Base-by-base conservation (phyloP, 2,113 vertebrate species). In the Neolamprologus cancellatus region DNA sequence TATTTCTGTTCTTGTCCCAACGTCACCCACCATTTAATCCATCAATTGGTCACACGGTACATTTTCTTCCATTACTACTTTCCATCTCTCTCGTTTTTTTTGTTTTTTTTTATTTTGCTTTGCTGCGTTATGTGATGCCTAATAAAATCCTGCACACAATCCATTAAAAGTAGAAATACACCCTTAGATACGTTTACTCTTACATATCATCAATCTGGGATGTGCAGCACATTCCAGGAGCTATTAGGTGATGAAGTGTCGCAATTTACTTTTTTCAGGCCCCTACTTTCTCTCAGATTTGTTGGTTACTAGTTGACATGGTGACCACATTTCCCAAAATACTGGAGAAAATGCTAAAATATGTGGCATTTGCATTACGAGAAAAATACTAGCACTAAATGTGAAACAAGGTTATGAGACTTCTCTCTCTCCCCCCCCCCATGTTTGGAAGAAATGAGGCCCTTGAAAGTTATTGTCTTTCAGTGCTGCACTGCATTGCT, bases 171-270 rank as follows among this genome's bases (percentile, higher is more conserved):
- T 34, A 84, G 13, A 64, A 85, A 87, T 76, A 28, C 78, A 71
- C 48, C 23, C 32, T 57, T 13, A 32, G 54, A 87, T 78, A 50
- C 13, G 5, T 78, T 18, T 7, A 32, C 44, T 79, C 30, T 80
- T 81, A 82, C 34, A 69, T 81, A 84, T 85, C 87, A 92, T 87
- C 85, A 87, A 14, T 85, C 48, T 46, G 46, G 9, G 46, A 78
- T 52, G 32, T 82, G 61, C 17, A 20, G 44, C 53, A 28, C 52
- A 83, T 34, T 79, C 74, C 82, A 66, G 61, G 39, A 83, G 44
- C 66, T 78, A 50, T 87, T 83, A 82, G 66, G 50, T 88, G 91
- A 91, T 91, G 25, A 84, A 90, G 66, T 82, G 50, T 36, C 53
- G 32, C 39, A 48, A 55, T 91, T 81, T 59, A 11, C 48, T 83